phyloP scores from a whole-genome alignment of 2,113 vertebrate genomes.

The Psilopogon haemacephalus region DNA sequence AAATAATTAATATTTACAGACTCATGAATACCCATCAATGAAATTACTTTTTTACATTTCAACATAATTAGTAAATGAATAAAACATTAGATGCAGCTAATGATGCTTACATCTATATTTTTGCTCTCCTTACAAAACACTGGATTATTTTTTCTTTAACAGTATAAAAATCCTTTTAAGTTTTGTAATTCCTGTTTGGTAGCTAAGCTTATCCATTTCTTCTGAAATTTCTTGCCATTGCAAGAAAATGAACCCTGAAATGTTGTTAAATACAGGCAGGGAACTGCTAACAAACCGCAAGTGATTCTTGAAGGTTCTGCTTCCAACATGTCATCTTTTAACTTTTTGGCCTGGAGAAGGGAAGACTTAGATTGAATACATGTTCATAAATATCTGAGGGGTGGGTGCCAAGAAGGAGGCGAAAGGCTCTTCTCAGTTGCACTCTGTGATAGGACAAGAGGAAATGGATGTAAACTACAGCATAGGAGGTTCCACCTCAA shows the following conservation, averaged over 20 bases:
- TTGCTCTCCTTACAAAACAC: neutral
- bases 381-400: too few species aligned
- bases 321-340: neutral
- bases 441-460: too few species aligned
- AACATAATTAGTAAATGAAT: neutral
- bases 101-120: neutral
- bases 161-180: neutral
- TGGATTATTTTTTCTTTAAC: neutral
- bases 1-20: neutral
- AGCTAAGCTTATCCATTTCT: neutral
- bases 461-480: too few species aligned
- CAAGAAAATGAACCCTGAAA: neutral
- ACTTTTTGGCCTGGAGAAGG: too few species aligned
- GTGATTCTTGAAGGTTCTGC: neutral
- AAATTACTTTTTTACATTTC: neutral
- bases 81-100: neutral
- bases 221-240: neutral
- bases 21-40: neutral
- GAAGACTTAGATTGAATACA: too few species aligned
- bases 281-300: neutral
- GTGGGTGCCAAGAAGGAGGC: too few species aligned
- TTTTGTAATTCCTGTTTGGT: neutral
- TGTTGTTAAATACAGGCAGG: neutral
- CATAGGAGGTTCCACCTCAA: too few species aligned
- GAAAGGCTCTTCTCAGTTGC: too few species aligned